Evolutionary conservation across 2,888 invertebrate genomes (phyloP).

Genomic region (Colletes collaris): DNA sequence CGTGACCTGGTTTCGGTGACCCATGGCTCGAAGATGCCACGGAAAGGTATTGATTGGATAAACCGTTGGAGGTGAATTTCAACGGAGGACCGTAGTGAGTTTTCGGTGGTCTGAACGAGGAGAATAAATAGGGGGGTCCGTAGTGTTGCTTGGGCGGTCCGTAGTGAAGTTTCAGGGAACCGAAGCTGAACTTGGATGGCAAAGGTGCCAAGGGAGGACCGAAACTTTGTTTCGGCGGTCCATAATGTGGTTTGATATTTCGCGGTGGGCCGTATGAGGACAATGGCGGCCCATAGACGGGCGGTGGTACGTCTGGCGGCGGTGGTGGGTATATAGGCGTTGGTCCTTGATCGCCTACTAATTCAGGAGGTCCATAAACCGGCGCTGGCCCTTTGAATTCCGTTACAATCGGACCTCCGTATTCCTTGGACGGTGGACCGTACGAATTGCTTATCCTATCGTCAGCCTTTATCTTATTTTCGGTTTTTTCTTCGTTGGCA

Average conservation of each 20-base stretch:
- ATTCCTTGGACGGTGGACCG: slow-evolving; percentile 68
- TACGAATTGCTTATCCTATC: slow-evolving; percentile 78
- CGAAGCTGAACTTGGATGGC: slow-evolving; percentile 72
- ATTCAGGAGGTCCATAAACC: slow-evolving; percentile 82
- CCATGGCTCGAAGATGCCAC: slow-evolving; percentile 43
- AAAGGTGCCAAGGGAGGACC: slow-evolving; percentile 69
- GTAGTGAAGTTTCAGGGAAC: slow-evolving; percentile 82
- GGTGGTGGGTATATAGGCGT: slow-evolving; percentile 84
- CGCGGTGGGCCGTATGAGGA: slow-evolving; percentile 76
- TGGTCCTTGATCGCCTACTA: slow-evolving; percentile 80
- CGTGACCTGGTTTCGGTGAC: slow-evolving; percentile 65
- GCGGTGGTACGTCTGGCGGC: slow-evolving; percentile 82
- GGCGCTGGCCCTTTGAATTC: slow-evolving; percentile 79
- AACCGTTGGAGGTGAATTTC: slow-evolving; percentile 78
- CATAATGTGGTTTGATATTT: slow-evolving; percentile 81
- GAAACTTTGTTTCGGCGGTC: slow-evolving; percentile 82
- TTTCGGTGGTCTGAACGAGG: slow-evolving; percentile 81
- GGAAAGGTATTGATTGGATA: slow-evolving; percentile 76
- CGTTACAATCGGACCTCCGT: slow-evolving; percentile 69
- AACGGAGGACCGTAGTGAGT: slow-evolving; percentile 76
- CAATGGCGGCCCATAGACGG: slow-evolving; percentile 74
- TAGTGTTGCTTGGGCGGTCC: slow-evolving; percentile 77
- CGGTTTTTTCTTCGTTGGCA: slow-evolving; percentile 67
- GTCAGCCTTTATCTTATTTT: slow-evolving; percentile 70
- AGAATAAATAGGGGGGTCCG: slow-evolving; percentile 64